A percentile compares a stretch with the other conserved stretches of the same genome.
phyloP scores from a whole-genome alignment of 2,113 vertebrate genomes.

The Piaya cayana region DNA sequence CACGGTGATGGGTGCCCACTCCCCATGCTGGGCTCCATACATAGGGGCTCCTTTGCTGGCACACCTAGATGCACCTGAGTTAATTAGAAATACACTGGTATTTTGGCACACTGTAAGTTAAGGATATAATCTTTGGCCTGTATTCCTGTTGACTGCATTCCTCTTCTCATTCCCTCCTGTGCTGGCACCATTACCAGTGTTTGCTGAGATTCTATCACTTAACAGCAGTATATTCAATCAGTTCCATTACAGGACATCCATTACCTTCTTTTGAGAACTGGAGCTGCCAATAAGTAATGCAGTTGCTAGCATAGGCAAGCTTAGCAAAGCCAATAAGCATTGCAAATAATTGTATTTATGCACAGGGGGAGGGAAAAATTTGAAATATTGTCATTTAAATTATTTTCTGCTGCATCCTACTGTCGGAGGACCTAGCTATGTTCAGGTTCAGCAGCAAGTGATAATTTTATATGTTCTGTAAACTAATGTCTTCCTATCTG shows the following conservation, averaged over 20 bases:
- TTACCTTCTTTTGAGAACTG: background rate
- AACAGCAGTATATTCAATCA: accelerated
- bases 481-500: background rate
- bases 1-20: background rate
- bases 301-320: background rate
- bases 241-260: background rate
- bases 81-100: background rate
- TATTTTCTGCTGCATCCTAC: background rate
- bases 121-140: accelerated
- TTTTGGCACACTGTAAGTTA: background rate
- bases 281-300: background rate
- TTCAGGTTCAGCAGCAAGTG: background rate
- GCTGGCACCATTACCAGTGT: background rate
- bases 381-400: background rate
- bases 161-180: background rate
- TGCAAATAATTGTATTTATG: background rate
- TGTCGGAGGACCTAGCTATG: background rate
- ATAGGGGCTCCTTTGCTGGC: background rate
- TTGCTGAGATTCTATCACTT: background rate
- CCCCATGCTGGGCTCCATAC: background rate
- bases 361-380: too few species aligned
- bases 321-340: background rate
- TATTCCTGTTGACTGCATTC: background rate
- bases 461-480: background rate
- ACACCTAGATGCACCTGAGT: accelerated